These are phyloP conservation scores for Furnarius figulus DNA, from an alignment of 2,113 vertebrate genomes.

Conservation along the genomic window DNA sequence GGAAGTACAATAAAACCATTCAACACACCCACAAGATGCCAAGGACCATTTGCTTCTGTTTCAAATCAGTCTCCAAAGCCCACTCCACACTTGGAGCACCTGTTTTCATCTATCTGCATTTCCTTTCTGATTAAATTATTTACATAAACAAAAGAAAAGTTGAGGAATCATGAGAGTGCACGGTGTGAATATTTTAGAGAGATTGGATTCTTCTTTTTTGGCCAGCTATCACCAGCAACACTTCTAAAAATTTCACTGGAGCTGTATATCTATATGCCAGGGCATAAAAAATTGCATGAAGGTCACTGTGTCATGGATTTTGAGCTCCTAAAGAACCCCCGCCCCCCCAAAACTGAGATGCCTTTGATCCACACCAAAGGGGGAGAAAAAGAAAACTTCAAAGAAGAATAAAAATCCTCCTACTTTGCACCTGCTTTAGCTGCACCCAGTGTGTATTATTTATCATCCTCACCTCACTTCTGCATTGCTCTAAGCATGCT, in stretches of 20 bases:
- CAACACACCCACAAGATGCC: not conserved
- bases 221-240: not conserved
- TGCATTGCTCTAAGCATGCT: not conserved
- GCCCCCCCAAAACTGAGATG: not conserved
- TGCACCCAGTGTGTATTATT: constrained; percentile 38
- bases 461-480: constrained; percentile 18
- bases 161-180: not conserved
- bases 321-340: constrained; percentile 22
- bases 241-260: not conserved
- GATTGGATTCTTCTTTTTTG: not conserved
- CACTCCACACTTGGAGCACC: not conserved
- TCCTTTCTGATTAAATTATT: constrained; percentile 11
- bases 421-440: constrained; percentile 39
- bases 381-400: constrained; percentile 65
- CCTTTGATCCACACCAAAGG: constrained; percentile 66
- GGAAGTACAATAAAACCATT: not conserved
- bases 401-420: constrained; percentile 59
- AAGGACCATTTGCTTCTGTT: constrained; percentile 19
- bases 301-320: not conserved
- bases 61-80: constrained; percentile 24
- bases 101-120: not conserved
- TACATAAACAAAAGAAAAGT: not conserved
- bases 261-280: not conserved
- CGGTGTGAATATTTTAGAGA: not conserved
- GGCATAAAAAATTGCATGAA: not conserved